Base-by-base conservation (phyloP, 2,113 vertebrate genomes). In the Zosterops borbonicus region DNA sequence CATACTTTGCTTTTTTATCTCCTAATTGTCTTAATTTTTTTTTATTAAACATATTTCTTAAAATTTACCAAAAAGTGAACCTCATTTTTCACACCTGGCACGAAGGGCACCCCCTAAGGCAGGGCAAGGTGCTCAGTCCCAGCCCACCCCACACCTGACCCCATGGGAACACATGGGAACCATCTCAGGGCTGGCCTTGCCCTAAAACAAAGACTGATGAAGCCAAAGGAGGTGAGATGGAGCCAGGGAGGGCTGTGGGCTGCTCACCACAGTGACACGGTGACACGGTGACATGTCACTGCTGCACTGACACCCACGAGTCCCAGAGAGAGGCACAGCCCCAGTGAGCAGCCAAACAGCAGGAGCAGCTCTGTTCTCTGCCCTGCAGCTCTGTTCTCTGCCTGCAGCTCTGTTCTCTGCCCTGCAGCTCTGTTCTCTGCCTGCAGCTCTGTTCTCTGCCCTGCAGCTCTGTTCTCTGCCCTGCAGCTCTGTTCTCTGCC, bases 271-370 rank as follows among this genome's bases (percentile, higher is more conserved):
- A 39, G 39, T 39, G 39, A 39, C 39, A 39, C 39, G 39, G 39
- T 39, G 39, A 39, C 39, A 39, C 39, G 39, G 39, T 39, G 39
- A 39, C 39, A 39, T 39, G 39, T 39, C 39, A 39, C 52, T 18
- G 7, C 33, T 8, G 3, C 84, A 3, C 14, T 5, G 55, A 6
- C 63, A 39, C 20, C 14, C 49, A 12, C 4, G 10, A 17, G 46
- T 4, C 49, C 0, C 0, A 15, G 71, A 29, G 28, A 0, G 33
- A 46, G 79, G 29, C 17, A 3, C 28, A 13, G 70, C 19, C 2
- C 37, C 77, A 13, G 5, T 7, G 4, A 59, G 77, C 81, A 42
- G 74, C 2, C 55, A 9, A 3, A 41, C 6, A 53, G 47, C 90
- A 46, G 44, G 39, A 39, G 39, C 39, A 39, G 39, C 39, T 39